phyloP scores from a whole-genome alignment of 64 coral and sea anemone species.

The Cladopsammia gracilis region DNA sequence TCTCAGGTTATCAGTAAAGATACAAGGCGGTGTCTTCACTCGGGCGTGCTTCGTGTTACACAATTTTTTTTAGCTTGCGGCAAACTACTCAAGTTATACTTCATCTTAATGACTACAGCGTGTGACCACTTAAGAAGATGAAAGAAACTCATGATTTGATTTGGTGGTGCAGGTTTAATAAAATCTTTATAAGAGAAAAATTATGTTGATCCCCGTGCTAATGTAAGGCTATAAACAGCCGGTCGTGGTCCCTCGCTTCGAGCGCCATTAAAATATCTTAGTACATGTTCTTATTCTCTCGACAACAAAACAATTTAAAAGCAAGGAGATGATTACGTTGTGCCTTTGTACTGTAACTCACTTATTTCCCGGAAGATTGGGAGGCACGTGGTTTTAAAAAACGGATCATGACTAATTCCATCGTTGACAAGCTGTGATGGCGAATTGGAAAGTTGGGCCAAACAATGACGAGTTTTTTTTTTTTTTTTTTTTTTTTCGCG shows the following conservation, averaged over 20 bases:
- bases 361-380: neutral
- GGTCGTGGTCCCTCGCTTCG: neutral
- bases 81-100: conserved; percentile 79
- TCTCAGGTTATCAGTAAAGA: conserved; percentile 85
- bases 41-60: conserved; percentile 27
- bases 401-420: neutral
- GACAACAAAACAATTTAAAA: conserved; percentile 55
- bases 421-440: neutral
- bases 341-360: conserved; percentile 27
- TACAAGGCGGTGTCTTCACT: conserved; percentile 47
- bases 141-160: conserved; percentile 99
- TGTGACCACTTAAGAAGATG: conserved; percentile 98
- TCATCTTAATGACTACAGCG: conserved; percentile 89
- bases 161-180: conserved; percentile 72
- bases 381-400: conserved; percentile 45
- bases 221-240: conserved; percentile 11
- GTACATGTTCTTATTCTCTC: neutral
- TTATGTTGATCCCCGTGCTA: neutral
- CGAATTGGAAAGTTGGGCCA: neutral
- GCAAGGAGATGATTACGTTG: conserved; percentile 44
- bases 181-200: conserved; percentile 25
- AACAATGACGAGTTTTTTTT: no score
- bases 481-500: neutral
- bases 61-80: conserved; percentile 27
- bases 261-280: conserved; percentile 37